Base-by-base conservation (phyloP, 2,888 invertebrate genomes). In the Drosophila quinaria region DNA sequence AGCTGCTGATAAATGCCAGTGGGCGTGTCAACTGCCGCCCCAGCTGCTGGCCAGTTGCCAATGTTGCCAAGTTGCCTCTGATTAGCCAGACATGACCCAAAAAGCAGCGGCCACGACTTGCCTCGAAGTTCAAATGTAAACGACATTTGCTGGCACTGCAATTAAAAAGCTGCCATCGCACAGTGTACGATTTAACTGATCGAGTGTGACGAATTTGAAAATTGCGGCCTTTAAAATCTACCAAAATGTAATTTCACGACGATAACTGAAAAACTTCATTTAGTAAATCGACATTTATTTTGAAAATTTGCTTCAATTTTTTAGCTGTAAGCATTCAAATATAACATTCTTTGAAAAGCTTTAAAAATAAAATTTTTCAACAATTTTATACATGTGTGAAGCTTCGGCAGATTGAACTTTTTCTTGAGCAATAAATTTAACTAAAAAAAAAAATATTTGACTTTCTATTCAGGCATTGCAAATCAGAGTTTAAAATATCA, bases 21-120 rank as follows among this genome's bases (percentile, higher is more conserved):
- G 80, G 84, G 84, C 84, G 84, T 81, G 79, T 68, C 81, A 60
- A 70, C 56, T 54, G 71, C 71, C 61, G 55, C 52, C 74, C 74
- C 72, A 68, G 71, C 68, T 52, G 74, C 60, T 33, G 31, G 35
- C 58, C 52, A 54, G 41, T 67, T 65, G 52, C 70, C 64, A 54
- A 41, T 37, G 58, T 62, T 61, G 61, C 59, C 66, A 15, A 35
- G 63, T 64, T 61, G 67, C 69, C 77, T 64, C 71, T 84, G 84
- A 84, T 84, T 84, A 84, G 87, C 82, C 65, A 66, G 80, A 82
- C 87, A 85, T 87, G 84, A 84, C 84, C 88, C 80, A 85, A 71
- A 85, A 78, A 81, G 46, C 80, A 62, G 67, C 54, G 67, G 49
- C 78, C 75, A 78, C 72, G 75, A 80, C 70, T 74, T 54, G 71